Percentiles rank a stretch among this genome's conserved stretches.
phyloP scores from a whole-genome alignment of 2,797 vertebrate genomes.

The Myripristis jacobus region DNA sequence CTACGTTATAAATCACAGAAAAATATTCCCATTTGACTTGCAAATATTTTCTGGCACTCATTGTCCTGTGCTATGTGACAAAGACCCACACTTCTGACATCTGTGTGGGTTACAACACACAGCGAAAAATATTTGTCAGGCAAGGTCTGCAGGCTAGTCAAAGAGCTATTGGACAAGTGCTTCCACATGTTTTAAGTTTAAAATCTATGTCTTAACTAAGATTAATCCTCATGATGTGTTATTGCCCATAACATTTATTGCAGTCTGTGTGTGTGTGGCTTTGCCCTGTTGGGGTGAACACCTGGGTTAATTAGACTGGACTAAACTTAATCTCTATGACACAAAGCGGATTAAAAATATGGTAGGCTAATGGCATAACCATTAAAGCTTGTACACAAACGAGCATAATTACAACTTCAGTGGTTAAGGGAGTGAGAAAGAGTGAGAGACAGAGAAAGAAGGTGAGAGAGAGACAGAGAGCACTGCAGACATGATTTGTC shows the following conservation, averaged over 20 bases:
- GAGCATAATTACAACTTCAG: constrained; percentile 70
- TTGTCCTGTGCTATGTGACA: constrained; percentile 3
- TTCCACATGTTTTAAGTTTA: constrained; percentile 8
- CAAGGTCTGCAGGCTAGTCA: constrained; percentile 33
- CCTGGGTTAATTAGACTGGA: constrained; percentile 31
- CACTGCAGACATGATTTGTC: constrained; percentile 36
- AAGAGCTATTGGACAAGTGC: constrained; percentile 32
- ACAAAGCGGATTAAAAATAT: constrained; percentile 71
- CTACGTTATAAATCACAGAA: constrained; percentile 26
- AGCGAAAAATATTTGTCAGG: neutral
- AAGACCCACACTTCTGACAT: too few species aligned
- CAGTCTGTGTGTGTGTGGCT: constrained; percentile 47
- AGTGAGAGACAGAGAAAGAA: constrained; percentile 9
- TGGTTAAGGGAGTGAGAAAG: constrained; percentile 65
- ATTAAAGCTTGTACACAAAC: constrained; percentile 72
- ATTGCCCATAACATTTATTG: constrained; percentile 59
- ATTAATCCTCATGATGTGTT: constrained; percentile 61
- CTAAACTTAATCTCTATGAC: constrained; percentile 4
- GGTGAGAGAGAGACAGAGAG: constrained; percentile 5
- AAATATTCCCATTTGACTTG: neutral
- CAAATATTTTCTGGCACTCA: neutral
- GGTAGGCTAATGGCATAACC: constrained; percentile 72
- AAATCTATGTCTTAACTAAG: constrained; percentile 47
- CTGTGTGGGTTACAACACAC: neutral
- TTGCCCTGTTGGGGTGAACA: constrained; percentile 66